Base-by-base conservation (phyloP, 2,888 invertebrate genomes). In the Papilio gigon region DNA sequence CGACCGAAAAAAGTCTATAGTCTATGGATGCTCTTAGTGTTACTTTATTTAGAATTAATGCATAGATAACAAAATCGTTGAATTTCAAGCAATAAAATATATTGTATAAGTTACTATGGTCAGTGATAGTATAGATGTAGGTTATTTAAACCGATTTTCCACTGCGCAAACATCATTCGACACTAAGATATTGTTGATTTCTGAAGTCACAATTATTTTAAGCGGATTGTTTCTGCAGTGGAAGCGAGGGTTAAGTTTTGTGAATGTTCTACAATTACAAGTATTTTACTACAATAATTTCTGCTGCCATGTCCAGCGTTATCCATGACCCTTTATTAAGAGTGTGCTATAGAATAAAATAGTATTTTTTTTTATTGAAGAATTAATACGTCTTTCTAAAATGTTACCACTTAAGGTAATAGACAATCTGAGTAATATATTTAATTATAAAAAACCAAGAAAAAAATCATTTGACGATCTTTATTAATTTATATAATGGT, bases 271-370 rank as follows among this genome's bases (percentile, higher is more conserved):
- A 42, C 9, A 14, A 25, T 27, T 27, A 27, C n/a, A n/a, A 30
- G n/a, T 53, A 30, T 27, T 56, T 56, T 56, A 30, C 30, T 17
- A 56, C 30, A 56, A 56, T 42, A 20, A 17, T 56, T 30, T 50
- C 27, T n/a, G 50, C 50, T 53, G 50, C 25, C 50, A 22, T 59
- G 33, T 37, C 3, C 22, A 37, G 72, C 74, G 70, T 61, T 69
- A 72, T 73, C 76, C 76, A 76, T 76, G 76, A 76, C 76, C 53
- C 17, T 65, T 71, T 44, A 59, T 61, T 72, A 73, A 71, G 68
- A 73, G 73, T 72, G 71, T 68, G 53, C 59, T 71, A 56, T 64
- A 68, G 58, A 60, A 53, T 40, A 64, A 30, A 17, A 22, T 37
- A 25, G 53, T 47, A 50, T 33, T 33, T 30, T 14, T 44, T 30